Base-by-base conservation (phyloP, 2,113 vertebrate species). In the Muntiacus reevesi region DNA sequence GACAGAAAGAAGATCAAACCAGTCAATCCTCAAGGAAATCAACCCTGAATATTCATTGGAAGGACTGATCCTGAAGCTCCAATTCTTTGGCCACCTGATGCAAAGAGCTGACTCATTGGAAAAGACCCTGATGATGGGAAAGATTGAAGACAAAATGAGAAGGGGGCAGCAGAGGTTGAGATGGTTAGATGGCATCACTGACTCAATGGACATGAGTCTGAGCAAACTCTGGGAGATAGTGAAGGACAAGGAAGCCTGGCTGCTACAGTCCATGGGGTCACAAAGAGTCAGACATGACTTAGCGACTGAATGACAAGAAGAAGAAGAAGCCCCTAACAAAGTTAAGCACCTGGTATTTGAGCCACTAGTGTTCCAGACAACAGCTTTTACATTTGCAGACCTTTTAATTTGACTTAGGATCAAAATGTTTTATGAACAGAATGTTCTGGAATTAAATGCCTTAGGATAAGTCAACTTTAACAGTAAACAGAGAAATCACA, bases 381-480 rank as follows among this genome's bases (percentile, higher is more conserved):
- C 25, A 52, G 27, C 7, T 57, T 89, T 93, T 93, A 87, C 19
- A 60, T n/a, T 81, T 96, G 62, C 40, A 19, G 36, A 85, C 27
- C 52, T 88, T 95, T 87, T 79, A 62, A 62, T 86, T 52, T 91
- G 90, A 60, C 82, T 91, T 54, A 82, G 83, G 43, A 95, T 16
- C 47, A 28, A 91, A 94, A 2, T 96, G 50, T 50, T 89, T 82
- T 47, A 96, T 17, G 43, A 83, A 89, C 21, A 94, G 60, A 92
- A 87, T 92, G 23, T 87, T 93, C 40, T 55, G 47, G 59, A 93
- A 91, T 50, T 84, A 91, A 93, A 57, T 97, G 64, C 4, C 57
- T 84, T 52, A 54, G 8, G 23, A 27, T 45, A 95, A 88, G 21
- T 84, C 71, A 94, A 59, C 25, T 96, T 95, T 94, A 94, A 27